These are phyloP conservation scores for Drosophila fulvimacula DNA, from an alignment of 2,888 invertebrate genomes.

Conservation along the genomic window DNA sequence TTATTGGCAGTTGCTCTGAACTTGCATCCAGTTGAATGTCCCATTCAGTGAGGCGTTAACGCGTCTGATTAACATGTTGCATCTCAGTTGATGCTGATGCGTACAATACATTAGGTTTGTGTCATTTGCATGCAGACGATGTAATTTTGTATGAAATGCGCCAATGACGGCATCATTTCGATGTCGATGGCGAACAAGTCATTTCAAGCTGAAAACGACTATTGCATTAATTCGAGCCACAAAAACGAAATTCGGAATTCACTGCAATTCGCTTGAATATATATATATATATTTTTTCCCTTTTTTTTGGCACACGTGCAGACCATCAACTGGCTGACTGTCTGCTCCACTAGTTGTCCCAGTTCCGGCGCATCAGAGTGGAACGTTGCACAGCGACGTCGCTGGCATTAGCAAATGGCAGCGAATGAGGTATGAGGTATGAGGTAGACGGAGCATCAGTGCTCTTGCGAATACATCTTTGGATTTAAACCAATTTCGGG, in stretches of 20 bases:
- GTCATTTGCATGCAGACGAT: slow-evolving; percentile 57
- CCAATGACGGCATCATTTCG: slow-evolving; percentile 50
- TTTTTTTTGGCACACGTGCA: slow-evolving; percentile 40
- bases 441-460: not conserved
- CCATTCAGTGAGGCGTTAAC: slow-evolving; percentile 19
- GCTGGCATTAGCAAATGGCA: slow-evolving; percentile 53
- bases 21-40: slow-evolving; percentile 24
- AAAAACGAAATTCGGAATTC: slow-evolving; percentile 39
- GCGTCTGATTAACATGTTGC: slow-evolving; percentile 45
- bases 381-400: slow-evolving; percentile 64
- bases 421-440: slow-evolving; percentile 12
- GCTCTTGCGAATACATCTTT: slow-evolving; percentile 9
- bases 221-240: slow-evolving; percentile 66
- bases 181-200: slow-evolving; percentile 55
- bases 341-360: slow-evolving; percentile 1
- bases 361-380: slow-evolving; percentile 58
- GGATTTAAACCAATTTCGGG: slow-evolving; percentile 58
- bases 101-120: slow-evolving; percentile 42
- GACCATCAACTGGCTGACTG: slow-evolving; percentile 20
- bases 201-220: slow-evolving; percentile 56
- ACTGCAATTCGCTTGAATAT: slow-evolving; percentile 27
- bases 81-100: slow-evolving; percentile 24
- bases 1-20: slow-evolving; percentile 11
- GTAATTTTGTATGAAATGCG: slow-evolving; percentile 45
- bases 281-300: not conserved